These are phyloP conservation scores for Argentina silus DNA, from an alignment of 2,797 vertebrate species.

Conservation along the genomic window DNA sequence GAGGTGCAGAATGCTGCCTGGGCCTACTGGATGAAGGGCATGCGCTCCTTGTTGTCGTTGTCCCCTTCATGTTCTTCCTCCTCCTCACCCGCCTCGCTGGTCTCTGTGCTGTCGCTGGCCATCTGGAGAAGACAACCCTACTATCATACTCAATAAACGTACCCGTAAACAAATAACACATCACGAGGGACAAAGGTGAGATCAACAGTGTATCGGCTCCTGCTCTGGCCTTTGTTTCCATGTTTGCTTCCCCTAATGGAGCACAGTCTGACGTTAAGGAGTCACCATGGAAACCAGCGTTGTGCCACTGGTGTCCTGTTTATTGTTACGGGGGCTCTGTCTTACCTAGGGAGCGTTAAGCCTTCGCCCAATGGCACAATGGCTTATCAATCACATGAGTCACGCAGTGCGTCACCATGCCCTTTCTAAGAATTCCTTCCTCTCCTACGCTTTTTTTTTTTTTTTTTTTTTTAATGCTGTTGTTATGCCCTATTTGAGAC, in stretches of 20 bases:
- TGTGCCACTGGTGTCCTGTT: slow-evolving; percentile 38
- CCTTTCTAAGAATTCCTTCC: no score
- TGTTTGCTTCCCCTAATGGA: background rate
- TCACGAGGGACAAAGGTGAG: background rate
- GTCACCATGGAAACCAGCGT: slow-evolving; percentile 60
- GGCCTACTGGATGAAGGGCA: slow-evolving; percentile 96
- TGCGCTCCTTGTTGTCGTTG: slow-evolving; percentile 95
- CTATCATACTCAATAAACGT: no score
- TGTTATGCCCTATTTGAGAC: background rate
- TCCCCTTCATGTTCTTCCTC: slow-evolving; percentile 98
- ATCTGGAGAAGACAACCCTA: slow-evolving; percentile 78
- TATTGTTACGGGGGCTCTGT: slow-evolving; percentile 28
- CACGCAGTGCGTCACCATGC: no score
- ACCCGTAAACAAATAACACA: no score
- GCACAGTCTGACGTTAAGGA: slow-evolving; percentile 20
- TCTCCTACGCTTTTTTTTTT: no score
- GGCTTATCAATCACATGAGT: no score
- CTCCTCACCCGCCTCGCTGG: slow-evolving; percentile 97
- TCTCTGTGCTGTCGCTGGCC: slow-evolving; percentile 99
- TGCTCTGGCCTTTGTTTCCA: slow-evolving; percentile 19
- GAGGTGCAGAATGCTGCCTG: background rate
- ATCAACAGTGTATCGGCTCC: background rate
- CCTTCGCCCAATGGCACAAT: no score
- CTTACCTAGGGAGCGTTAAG: slow-evolving; percentile 3
- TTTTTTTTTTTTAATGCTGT: no score